These are phyloP conservation scores for Aphelocoma coerulescens DNA, from an alignment of 2,113 vertebrate species.

Conservation along the genomic window DNA sequence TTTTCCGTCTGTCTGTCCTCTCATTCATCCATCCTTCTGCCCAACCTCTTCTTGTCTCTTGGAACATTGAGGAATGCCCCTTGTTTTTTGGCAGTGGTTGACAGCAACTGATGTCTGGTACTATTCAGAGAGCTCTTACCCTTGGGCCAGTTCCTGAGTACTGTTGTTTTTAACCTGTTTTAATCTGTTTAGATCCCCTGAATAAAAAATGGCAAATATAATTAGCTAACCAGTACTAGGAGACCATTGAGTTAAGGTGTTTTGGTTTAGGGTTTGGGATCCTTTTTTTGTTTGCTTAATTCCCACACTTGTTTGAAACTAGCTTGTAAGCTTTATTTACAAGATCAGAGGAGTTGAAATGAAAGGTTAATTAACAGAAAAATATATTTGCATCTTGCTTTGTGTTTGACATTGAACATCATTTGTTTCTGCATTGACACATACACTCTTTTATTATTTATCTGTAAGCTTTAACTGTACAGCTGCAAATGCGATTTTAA, in stretches of 20 bases:
- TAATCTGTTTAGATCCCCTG: conserved; percentile 62
- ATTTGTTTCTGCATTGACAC: conserved; percentile 34
- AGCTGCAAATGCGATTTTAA: background rate
- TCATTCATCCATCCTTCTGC: background rate
- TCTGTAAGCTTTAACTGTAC: background rate
- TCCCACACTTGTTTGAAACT: conserved; percentile 27
- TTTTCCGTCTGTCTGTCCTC: background rate
- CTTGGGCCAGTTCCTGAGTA: conserved; percentile 56
- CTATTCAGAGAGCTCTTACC: conserved; percentile 64
- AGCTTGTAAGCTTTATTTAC: conserved; percentile 57
- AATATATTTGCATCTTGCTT: conserved; percentile 42
- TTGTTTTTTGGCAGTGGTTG: conserved; percentile 51
- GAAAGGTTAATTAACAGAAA: conserved; percentile 66
- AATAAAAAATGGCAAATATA: conserved; percentile 65
- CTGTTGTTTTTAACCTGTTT: conserved; percentile 80
- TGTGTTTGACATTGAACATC: conserved; percentile 6
- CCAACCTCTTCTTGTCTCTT: conserved; percentile 34
- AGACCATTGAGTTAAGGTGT: background rate
- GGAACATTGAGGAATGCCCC: conserved; percentile 73
- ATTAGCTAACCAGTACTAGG: conserved; percentile 63
- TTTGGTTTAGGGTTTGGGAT: background rate
- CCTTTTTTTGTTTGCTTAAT: background rate
- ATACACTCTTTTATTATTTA: background rate
- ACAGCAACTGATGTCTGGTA: conserved; percentile 40
- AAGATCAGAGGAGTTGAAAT: conserved; percentile 38